Evolutionary conservation across 2,797 vertebrate genomes (phyloP).

Genomic region (Glossophaga mutica): DNA sequence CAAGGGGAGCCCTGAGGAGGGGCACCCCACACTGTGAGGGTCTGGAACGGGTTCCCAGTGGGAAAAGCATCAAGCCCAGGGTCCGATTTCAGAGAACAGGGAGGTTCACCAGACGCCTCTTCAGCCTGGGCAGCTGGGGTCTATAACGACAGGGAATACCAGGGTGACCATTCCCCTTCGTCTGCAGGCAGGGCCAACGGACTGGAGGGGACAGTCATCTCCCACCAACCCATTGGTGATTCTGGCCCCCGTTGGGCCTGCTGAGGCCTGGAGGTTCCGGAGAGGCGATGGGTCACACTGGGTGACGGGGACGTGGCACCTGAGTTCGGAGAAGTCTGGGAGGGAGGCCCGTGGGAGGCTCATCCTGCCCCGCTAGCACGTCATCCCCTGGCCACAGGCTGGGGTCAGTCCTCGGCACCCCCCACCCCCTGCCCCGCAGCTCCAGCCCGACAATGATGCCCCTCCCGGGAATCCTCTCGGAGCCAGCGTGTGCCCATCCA

Average conservation of each 20-base stretch:
- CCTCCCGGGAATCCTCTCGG: neutral
- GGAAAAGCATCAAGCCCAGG: neutral
- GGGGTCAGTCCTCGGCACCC: neutral
- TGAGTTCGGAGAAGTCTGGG: neutral
- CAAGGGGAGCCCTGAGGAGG: accelerated
- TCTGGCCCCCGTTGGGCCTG: accelerated
- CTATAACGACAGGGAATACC: neutral
- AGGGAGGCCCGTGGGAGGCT: neutral
- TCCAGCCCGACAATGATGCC: neutral
- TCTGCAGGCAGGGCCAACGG: neutral
- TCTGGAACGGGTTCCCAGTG: neutral
- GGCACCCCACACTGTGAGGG: accelerated
- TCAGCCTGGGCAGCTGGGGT: too few relatives aligned
- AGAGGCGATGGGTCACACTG: neutral
- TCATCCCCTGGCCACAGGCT: accelerated
- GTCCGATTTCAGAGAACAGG: neutral
- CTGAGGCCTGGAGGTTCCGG: neutral
- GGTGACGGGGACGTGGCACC: accelerated
- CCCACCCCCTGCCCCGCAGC: neutral
- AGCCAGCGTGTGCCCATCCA: neutral
- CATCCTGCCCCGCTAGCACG: neutral
- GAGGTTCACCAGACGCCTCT: accelerated
- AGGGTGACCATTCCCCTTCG: neutral
- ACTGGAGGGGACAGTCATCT: neutral
- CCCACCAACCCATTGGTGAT: too few relatives aligned